Base-by-base conservation (phyloP, 2,113 vertebrate genomes). In the Neolamprologus longior region DNA sequence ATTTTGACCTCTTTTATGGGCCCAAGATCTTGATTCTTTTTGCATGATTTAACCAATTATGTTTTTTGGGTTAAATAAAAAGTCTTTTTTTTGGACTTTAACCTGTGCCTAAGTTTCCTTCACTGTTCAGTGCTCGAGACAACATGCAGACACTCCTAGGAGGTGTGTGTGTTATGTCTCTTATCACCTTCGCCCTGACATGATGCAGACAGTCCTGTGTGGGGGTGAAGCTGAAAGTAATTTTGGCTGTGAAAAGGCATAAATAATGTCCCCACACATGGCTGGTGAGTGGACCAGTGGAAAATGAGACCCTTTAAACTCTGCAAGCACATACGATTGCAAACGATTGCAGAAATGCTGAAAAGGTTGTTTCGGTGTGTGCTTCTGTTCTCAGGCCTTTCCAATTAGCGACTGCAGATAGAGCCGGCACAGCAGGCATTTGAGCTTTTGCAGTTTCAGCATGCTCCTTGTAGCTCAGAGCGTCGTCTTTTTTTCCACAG, bases 91-190 rank as follows among this genome's bases (percentile, higher is more conserved):
- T 28, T 28, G 28, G 28, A 28, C 28, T 28, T 28, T 28, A 28
- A 2, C 28, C 28, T 28, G 28, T 28, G 28, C 5, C 28, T 28
- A 28, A 28, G 28, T 28, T 31, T 31, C n/a, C 73, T 78, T 81
- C 50, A 33, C 61, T 37, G 81, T 47, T 58, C 55, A 68, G 68
- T 57, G 52, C 19, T 83, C 3, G 1, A 88, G 85, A 86, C 79
- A 80, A 47, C 79, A 76, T 54, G 40, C 90, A 92, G 90, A 84
- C 90, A 55, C 79, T 88, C 33, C 9, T 12, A 53, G 45, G 58
- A 85, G 61, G 89, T 85, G 87, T 76, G n/a, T 93, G 91, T 84
- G 78, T 91, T 91, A 86, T 83, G 92, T 91, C 88, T 91, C 86
- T 90, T 90, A 92, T 93, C 88, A 81, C 90, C 85, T 83, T 82